Evolutionary conservation across 2,888 invertebrate genomes (phyloP).

Genomic region (Ptychoptera contaminata): DNA sequence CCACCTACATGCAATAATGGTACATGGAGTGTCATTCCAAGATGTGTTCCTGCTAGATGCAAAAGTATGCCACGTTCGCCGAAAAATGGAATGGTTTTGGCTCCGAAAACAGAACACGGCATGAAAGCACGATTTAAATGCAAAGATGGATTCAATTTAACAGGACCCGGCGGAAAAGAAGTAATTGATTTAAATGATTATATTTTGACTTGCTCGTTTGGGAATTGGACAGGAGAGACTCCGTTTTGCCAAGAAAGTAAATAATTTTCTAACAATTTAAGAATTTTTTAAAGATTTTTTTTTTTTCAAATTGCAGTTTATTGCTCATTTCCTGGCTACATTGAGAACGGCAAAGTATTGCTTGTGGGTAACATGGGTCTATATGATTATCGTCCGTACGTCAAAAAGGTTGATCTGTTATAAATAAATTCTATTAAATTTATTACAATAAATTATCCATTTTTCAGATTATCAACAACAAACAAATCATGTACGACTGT

Average conservation of each 20-base stretch:
- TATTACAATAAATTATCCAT: not conserved
- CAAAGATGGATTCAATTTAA: constrained; percentile 79
- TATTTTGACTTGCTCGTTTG: constrained; percentile 77
- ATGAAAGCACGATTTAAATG: constrained; percentile 89
- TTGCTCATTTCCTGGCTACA: constrained; percentile 83
- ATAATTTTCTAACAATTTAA: constrained; percentile 27
- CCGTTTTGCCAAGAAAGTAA: constrained; percentile 65
- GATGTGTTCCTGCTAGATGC: constrained; percentile 51
- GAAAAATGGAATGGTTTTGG: constrained; percentile 88
- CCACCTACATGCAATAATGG: constrained; percentile 84
- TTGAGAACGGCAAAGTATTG: constrained; percentile 77
- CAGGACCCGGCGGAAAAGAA: constrained; percentile 42
- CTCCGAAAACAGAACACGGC: constrained; percentile 93
- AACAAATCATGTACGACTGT: constrained; percentile 92
- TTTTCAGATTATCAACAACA: constrained; percentile 63
- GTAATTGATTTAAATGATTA: constrained; percentile 36
- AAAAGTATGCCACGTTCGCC: constrained; percentile 71
- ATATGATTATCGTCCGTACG: constrained; percentile 89
- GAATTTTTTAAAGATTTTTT: constrained; percentile 16
- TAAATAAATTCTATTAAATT: not conserved
- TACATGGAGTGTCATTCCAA: constrained; percentile 87
- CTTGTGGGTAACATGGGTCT: constrained; percentile 91
- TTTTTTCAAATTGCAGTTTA: constrained; percentile 45
- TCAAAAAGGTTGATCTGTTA: constrained; percentile 64
- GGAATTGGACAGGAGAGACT: constrained; percentile 82